Conservation (phyloP, 2,113 vertebrate genomes). For the Forbesichthys papilliferus region DNA sequence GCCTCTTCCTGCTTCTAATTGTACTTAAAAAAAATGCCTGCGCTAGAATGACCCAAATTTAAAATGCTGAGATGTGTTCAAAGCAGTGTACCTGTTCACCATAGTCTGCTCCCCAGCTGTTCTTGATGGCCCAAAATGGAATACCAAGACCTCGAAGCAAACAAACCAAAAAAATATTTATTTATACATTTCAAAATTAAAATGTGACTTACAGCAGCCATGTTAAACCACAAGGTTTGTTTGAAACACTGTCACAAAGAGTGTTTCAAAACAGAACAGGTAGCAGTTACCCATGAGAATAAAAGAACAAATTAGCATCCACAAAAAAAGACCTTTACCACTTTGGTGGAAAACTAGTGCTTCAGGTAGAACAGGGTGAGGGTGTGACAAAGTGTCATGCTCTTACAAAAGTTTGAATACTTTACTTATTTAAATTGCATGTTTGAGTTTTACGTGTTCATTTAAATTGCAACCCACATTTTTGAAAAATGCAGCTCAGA, state of each 20-base stretch:
- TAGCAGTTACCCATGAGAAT: not conserved
- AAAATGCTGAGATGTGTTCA: not conserved
- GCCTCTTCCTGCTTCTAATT: too few relatives aligned
- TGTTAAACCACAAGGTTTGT: not conserved
- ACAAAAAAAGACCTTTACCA: not conserved
- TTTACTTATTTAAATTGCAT: too few relatives aligned
- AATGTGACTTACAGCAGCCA: not conserved
- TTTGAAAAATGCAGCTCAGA: too few relatives aligned
- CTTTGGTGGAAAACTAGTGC: too few relatives aligned
- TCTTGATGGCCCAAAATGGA: slow-evolving; percentile 93
- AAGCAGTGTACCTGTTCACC: slow-evolving; percentile 81
- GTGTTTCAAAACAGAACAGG: not conserved
- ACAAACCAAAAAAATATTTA: not conserved
- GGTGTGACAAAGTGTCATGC: too few relatives aligned
- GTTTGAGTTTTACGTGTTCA: too few relatives aligned
- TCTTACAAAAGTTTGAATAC: too few relatives aligned
- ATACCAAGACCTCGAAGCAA: slow-evolving; percentile 72
- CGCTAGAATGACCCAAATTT: too few relatives aligned
- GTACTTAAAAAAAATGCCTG: too few relatives aligned
- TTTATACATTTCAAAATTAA: too few relatives aligned
- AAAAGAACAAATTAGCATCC: not conserved
- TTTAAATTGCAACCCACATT: too few relatives aligned
- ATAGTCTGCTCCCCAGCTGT: slow-evolving; percentile 90
- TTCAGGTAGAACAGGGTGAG: too few relatives aligned
- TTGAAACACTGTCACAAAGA: not conserved